A percentile compares a stretch with the other conserved stretches of the same genome.
These are phyloP conservation scores for Caenorhabditis uteleia DNA, from an alignment of 2,888 invertebrate species.

Conservation along the genomic window DNA sequence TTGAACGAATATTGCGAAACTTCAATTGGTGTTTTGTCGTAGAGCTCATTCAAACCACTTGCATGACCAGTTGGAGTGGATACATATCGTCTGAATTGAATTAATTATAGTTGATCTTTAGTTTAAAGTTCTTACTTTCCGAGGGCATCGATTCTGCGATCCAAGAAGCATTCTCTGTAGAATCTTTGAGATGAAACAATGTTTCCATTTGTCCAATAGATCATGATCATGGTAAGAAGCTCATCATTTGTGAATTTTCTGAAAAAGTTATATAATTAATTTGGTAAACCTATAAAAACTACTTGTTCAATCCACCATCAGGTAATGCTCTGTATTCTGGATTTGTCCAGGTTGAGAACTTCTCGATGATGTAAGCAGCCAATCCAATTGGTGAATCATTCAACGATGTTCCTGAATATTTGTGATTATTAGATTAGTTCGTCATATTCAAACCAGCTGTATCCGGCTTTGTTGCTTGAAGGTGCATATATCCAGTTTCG, in stretches of 20 bases:
- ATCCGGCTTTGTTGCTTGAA: conserved; percentile 88
- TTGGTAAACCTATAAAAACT: not conserved
- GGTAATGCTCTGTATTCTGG: conserved; percentile 71
- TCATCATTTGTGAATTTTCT: conserved; percentile 78
- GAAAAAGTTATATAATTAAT: conserved; percentile 10
- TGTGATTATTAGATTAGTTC: not conserved
- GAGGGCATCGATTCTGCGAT: conserved; percentile 32
- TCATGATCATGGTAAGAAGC: conserved; percentile 81
- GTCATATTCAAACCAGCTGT: conserved; percentile 77
- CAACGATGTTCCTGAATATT: conserved; percentile 76
- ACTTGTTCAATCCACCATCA: conserved; percentile 77
- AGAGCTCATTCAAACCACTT: conserved; percentile 79
- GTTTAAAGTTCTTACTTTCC: conserved; percentile 29
- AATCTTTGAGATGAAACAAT: conserved; percentile 81
- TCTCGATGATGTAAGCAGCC: conserved; percentile 88
- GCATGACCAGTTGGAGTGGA: conserved; percentile 80
- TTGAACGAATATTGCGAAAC: conserved; percentile 77
- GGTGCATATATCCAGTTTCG: conserved; percentile 76
- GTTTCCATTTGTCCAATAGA: conserved; percentile 80
- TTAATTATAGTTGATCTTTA: not conserved
- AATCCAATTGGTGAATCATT: conserved; percentile 83
- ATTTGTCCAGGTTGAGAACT: conserved; percentile 81
- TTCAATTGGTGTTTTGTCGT: conserved; percentile 74
- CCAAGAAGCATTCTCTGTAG: conserved; percentile 76
- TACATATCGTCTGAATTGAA: conserved; percentile 67